These are phyloP conservation scores for Heliconius cydno DNA, from an alignment of 2,888 invertebrate species.

Conservation along the genomic window DNA sequence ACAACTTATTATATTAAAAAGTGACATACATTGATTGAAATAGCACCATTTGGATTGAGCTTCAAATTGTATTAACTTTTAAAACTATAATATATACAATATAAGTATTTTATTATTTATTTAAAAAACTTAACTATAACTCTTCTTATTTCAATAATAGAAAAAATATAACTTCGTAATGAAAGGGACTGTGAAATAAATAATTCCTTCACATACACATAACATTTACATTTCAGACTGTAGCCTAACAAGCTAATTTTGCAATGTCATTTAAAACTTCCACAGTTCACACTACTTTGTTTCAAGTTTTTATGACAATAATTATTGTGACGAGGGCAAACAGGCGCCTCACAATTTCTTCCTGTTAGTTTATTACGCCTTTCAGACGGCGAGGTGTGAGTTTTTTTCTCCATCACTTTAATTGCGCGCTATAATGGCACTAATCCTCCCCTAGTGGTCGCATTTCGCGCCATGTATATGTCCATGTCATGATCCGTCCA, in stretches of 20 bases:
- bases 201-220: neutral
- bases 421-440: conserved; percentile 88
- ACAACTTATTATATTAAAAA: conserved; percentile 28
- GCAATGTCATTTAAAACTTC: conserved; percentile 2
- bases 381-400: conserved; percentile 58
- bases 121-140: neutral
- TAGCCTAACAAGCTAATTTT: neutral
- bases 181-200: neutral
- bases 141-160: neutral
- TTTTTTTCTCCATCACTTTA: conserved; percentile 58
- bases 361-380: conserved; percentile 55
- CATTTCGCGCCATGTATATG: conserved; percentile 96
- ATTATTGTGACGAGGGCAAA: conserved; percentile 48
- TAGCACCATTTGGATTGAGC: conserved; percentile 72
- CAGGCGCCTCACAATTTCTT: conserved; percentile 59
- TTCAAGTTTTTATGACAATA: conserved; percentile 34
- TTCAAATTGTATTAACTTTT: conserved; percentile 47
- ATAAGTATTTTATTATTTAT: neutral
- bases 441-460: conserved; percentile 92
- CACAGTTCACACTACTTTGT: neutral
- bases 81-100: conserved; percentile 21
- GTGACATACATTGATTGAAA: conserved; percentile 28
- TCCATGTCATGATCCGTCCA: conserved; percentile 99
- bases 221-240: neutral
- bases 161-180: neutral